These are phyloP conservation scores for Anastrepha ludens DNA, from an alignment of 1,140 invertebrate species.

Conservation along the genomic window DNA sequence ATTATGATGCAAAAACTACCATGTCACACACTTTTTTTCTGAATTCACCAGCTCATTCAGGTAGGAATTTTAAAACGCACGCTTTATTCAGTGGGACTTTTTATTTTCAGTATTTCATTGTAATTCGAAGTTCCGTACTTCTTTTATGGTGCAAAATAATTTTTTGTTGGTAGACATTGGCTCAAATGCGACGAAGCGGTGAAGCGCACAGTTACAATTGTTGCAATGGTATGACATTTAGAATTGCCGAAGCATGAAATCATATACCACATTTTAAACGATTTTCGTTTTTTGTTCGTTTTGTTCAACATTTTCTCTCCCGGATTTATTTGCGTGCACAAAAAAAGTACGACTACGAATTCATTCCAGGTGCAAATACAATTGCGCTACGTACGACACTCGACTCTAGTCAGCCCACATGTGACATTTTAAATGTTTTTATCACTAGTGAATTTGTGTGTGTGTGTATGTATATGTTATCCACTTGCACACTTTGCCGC, in stretches of 20 bases:
- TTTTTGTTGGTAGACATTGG: conserved; percentile 4
- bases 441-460: background rate
- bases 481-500: background rate
- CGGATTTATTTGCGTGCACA: background rate
- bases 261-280: conserved; percentile 42
- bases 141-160: background rate
- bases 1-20: conserved; percentile 24
- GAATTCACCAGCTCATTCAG: conserved; percentile 20
- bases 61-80: conserved; percentile 35
- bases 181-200: background rate
- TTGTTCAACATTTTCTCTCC: conserved; percentile 26
- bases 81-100: conserved; percentile 1
- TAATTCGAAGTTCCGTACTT: background rate
- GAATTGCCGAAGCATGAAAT: conserved; percentile 41
- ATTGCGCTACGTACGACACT: conserved; percentile 4
- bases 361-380: background rate
- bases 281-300: background rate
- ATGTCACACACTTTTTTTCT: background rate
- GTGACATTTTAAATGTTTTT: conserved; percentile 21
- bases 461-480: background rate
- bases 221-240: conserved; percentile 42
- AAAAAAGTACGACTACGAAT: background rate
- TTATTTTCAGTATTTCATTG: conserved; percentile 22
- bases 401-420: background rate
- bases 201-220: conserved; percentile 21